phyloP scores from a whole-genome alignment of 2,888 invertebrate species.

The Tipula helvola region DNA sequence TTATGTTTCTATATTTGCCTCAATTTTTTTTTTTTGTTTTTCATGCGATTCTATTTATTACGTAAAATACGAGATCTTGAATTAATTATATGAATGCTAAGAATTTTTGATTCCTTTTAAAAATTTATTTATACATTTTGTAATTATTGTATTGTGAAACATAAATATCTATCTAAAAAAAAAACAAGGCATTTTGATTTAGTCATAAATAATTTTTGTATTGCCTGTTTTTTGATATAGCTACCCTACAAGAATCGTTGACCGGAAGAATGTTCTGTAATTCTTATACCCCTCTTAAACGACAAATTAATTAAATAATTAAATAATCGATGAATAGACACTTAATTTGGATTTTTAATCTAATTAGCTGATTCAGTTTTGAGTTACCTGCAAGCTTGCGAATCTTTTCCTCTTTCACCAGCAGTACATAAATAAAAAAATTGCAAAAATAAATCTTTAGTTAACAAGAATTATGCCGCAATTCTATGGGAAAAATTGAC shows the following conservation, averaged over 20 bases:
- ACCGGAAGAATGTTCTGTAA: neutral
- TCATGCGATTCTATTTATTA: neutral
- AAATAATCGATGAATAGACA: too few species aligned
- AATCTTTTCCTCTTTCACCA: too few species aligned
- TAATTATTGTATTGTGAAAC: neutral
- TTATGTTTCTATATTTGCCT: neutral
- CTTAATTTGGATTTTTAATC: too few species aligned
- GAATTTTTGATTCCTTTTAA: neutral
- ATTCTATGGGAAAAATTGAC: too few species aligned
- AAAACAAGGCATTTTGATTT: neutral
- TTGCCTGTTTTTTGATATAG: neutral
- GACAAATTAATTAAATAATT: too few species aligned
- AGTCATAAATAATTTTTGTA: neutral
- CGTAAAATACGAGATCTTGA: neutral
- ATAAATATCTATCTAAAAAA: neutral
- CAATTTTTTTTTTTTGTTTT: neutral
- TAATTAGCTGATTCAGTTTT: too few species aligned
- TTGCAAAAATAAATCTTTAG: too few species aligned
- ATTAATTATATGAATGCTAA: neutral
- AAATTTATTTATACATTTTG: neutral
- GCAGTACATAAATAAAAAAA: too few species aligned
- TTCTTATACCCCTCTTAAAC: neutral
- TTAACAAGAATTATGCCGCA: too few species aligned
- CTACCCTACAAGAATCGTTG: neutral
- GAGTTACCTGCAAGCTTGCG: too few species aligned